Evolutionary conservation across 1,140 invertebrate genomes (phyloP), one percentile per base, ranked within the genome.

Genomic region (Drosophila lini): DNA sequence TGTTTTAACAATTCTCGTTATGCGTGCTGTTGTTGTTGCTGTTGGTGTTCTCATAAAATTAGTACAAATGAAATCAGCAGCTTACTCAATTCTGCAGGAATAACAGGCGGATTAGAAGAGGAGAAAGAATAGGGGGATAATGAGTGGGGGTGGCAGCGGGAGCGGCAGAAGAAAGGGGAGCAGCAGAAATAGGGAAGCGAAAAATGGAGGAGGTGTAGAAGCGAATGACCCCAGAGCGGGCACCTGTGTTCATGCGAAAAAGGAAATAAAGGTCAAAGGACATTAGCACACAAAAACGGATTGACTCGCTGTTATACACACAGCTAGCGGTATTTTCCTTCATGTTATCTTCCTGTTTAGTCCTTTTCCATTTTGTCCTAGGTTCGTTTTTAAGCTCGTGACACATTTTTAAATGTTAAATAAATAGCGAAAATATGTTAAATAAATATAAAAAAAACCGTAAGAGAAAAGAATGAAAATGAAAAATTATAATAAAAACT

Each of bases 211-310:
- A 38, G 32, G 45, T 28, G 28, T 68, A 28, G 61, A 74, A 84
- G 81, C 58, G 82, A 86, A 86, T 85, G 82, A 86, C 82, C 82
- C 67, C 42, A 48, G 81, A 55, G 34, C 52, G 13, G 52, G 34
- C 74, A 77, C 59, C 71, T 74, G 71, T 74, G 34, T 31, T 40
- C 40, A 40, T n/a, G 40, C 47, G 47, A 61, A 34, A 53, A 71
- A 63, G 69, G 64, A 63, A 76, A 83, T 83, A 89, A 80, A 82
- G 80, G 80, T 86, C 83, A 83, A 74, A 80, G 78, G 74, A 88
- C 83, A 82, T 81, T 82, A 65, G 44, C 44, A 41, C 42, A 71
- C 22, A 59, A 71, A 19, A 36, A 41, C 19, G 34, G 19, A 38
- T 38, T 55, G 19, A 38, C 19, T n/a, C 31, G 31, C 41, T 38